Evolutionary conservation across 2,888 invertebrate genomes (phyloP).

Genomic region (Thyatira batis): DNA sequence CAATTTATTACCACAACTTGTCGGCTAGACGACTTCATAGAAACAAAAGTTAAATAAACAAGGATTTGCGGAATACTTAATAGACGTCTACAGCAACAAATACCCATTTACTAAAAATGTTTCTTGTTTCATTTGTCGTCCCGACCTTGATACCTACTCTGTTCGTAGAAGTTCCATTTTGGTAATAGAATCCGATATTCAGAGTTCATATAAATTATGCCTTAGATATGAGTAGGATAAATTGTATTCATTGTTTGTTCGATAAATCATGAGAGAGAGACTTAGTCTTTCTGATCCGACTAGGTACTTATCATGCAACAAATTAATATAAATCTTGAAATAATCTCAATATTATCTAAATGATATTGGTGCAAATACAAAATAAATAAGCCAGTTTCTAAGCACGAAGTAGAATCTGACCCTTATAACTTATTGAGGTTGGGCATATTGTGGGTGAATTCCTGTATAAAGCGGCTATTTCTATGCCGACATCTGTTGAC

Average conservation of each 20-base stretch:
- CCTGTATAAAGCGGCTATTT: conserved; percentile 2
- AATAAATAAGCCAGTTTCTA: conserved; percentile 1
- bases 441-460: conserved; percentile 2
- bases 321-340: neutral
- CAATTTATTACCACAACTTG: conserved; percentile 25
- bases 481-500: conserved; percentile 4
- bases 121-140: conserved; percentile 25
- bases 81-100: conserved; percentile 33
- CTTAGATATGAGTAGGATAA: conserved; percentile 25
- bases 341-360: neutral
- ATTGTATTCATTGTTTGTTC: conserved; percentile 8
- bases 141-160: conserved; percentile 27
- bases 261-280: conserved; percentile 14
- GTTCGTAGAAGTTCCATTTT: conserved; percentile 23
- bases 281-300: conserved; percentile 8
- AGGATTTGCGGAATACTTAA: conserved; percentile 35
- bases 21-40: conserved; percentile 12
- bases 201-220: conserved; percentile 35
- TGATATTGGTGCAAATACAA: neutral
- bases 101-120: conserved; percentile 24
- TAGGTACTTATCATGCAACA: conserved; percentile 1
- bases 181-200: conserved; percentile 23
- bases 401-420: conserved; percentile 2
- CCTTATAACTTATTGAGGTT: conserved; percentile 5
- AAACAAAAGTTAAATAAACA: conserved; percentile 25